Evolutionary conservation across 2,888 invertebrate genomes (phyloP), one percentile per base, ranked within the genome.

Genomic region (Scaptomyza cyrtandrae): DNA sequence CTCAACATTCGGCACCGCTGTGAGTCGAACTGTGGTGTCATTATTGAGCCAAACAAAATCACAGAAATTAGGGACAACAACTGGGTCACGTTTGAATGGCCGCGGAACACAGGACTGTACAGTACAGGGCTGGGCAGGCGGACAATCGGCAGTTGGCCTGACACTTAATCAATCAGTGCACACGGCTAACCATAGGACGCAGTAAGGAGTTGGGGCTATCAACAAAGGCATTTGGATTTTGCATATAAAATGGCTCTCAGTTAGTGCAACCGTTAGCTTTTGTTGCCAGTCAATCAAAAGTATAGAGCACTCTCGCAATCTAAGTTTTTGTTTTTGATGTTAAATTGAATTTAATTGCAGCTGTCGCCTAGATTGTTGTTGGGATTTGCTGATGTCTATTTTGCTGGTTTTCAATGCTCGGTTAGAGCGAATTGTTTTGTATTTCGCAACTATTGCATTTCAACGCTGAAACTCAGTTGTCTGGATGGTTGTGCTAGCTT

Each of bases 311-410:
- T 6, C 11, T 35, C 0, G 7, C 3, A 13, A 4, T n/a, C 6
- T 5, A 19, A 49, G 13, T 16, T 35, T 45, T 50, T 52, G 43
- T 66, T 60, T 35, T 58, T 46, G 46, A 43, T 56, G 81, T 77
- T 77, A 82, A 85, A 82, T 86, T 86, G 80, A 86, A 89, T 85
- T 88, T 82, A 88, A 89, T 85, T 89, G 79, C 89, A 71, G 35
- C 53, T 64, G 57, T 45, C 41, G 55, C 45, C 55, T 41, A 59
- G 37, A 50, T 57, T 16, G 55, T 16, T 10, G 41, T 33, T 43
- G 33, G 9, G 14, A 45, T 6, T 50, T 50, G 55, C 14, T 64
- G 39, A 16, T 39, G 64, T 65, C 75, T 75, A 68, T 52, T 78
- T 59, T 65, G 73, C 56, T 70, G 82, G 71, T 85, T 69, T 71